phyloP scores from a whole-genome alignment of 2,888 invertebrate genomes.

The Girardia tigrina region DNA sequence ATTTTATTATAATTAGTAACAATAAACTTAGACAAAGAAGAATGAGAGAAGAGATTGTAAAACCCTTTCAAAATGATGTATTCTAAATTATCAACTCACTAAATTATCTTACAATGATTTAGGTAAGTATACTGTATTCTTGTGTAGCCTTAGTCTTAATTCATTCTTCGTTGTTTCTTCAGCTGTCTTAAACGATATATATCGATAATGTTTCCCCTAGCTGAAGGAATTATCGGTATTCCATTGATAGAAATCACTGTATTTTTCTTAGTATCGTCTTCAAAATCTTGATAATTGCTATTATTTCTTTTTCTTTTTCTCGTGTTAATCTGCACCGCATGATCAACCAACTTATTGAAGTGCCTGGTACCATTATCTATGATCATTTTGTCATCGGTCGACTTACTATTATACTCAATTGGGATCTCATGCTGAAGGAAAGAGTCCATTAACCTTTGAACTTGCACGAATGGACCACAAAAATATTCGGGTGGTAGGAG shows the following conservation, averaged over 20 bases:
- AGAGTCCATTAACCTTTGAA: slow-evolving; percentile 76
- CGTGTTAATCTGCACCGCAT: slow-evolving; percentile 43
- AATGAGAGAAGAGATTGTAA: no score
- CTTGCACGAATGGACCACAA: slow-evolving; percentile 51
- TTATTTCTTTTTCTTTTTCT: neutral
- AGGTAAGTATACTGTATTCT: no score
- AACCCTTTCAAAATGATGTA: no score
- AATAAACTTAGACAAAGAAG: no score
- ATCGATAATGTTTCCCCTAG: slow-evolving; percentile 55
- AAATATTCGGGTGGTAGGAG: slow-evolving; percentile 83
- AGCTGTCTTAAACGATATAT: slow-evolving; percentile 82
- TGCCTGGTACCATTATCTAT: slow-evolving; percentile 46
- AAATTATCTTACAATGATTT: no score
- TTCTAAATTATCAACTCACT: no score
- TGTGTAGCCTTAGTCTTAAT: no score
- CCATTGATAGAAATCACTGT: slow-evolving; percentile 51
- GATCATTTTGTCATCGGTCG: slow-evolving; percentile 27
- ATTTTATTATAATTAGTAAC: no score
- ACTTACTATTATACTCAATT: slow-evolving; percentile 53
- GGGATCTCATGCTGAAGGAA: slow-evolving; percentile 74
- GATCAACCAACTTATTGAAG: slow-evolving; percentile 46
- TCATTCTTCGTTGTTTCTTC: slow-evolving; percentile 58
- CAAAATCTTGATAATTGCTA: neutral
- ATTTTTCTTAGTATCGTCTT: slow-evolving; percentile 57
- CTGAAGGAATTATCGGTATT: slow-evolving; percentile 59